phyloP scores from a whole-genome alignment of 2,797 vertebrate genomes.

The Notoglanidium macrostoma region DNA sequence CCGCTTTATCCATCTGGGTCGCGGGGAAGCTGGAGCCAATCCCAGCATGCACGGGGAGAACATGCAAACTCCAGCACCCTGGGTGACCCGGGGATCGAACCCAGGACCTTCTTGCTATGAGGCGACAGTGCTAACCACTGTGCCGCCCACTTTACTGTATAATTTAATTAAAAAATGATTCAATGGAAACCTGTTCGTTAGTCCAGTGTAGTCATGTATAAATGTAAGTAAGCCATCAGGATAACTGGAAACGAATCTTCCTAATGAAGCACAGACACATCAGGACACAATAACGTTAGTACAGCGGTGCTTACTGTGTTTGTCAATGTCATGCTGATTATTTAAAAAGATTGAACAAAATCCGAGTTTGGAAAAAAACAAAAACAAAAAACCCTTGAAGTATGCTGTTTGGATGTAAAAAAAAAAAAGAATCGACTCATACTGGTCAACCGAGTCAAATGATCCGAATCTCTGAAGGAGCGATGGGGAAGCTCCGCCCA shows the following conservation, averaged over 20 bases:
- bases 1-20: too few relatives aligned
- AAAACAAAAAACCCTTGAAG: neutral
- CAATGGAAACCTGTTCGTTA: neutral
- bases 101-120: too few relatives aligned
- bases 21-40: too few relatives aligned
- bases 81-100: too few relatives aligned
- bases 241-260: neutral
- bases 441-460: neutral
- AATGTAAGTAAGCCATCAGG: neutral
- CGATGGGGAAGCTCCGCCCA: neutral
- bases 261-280: neutral
- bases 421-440: neutral
- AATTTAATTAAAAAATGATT: neutral
- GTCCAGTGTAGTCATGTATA: neutral
- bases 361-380: neutral
- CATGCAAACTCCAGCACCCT: too few relatives aligned
- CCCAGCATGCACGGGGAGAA: too few relatives aligned
- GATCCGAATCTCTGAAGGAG: neutral
- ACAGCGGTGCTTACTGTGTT: neutral
- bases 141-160: neutral
- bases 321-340: neutral
- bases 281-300: neutral
- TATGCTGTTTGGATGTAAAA: neutral
- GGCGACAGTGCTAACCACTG: too few relatives aligned
- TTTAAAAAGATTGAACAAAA: neutral